Percentiles rank a stretch among this genome's conserved stretches.
These are phyloP conservation scores for Aurelia aurita DNA, from an alignment of 30 jellyfish, hydroid and myxozoan species.

Conservation along the genomic window DNA sequence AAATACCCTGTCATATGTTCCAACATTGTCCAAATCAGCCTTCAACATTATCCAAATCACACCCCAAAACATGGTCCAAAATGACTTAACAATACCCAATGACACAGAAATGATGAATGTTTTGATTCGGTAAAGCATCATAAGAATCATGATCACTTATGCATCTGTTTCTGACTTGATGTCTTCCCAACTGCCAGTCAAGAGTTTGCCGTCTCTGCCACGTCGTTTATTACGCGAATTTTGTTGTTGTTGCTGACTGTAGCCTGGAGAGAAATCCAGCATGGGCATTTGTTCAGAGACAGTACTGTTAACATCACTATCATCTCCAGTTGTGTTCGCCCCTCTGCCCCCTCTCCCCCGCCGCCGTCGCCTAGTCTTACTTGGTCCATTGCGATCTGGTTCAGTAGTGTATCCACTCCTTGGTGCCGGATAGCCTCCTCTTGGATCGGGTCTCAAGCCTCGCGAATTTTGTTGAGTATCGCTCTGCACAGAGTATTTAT, in stretches of 20 bases:
- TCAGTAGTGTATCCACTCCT: constrained; percentile 87
- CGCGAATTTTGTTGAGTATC: neutral
- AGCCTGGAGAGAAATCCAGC: constrained; percentile 67
- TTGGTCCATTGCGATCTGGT: constrained; percentile 69
- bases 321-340: constrained; percentile 72
- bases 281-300: constrained; percentile 95
- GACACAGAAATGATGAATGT: too few species aligned
- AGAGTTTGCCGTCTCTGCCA: constrained; percentile 58
- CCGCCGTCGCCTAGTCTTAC: constrained; percentile 49
- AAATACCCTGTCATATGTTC: too few species aligned
- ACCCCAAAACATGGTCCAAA: too few species aligned
- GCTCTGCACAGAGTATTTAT: neutral
- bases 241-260: constrained; percentile 23
- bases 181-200: constrained; percentile 99
- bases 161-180: constrained; percentile 86
- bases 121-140: too few species aligned
- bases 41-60: too few species aligned
- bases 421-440: constrained; percentile 9
- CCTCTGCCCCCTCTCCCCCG: constrained; percentile 65
- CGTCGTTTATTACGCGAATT: constrained; percentile 24
- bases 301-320: constrained; percentile 93
- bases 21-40: too few species aligned
- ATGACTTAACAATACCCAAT: too few species aligned
- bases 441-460: neutral
- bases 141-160: neutral